A percentile compares a stretch with the other conserved stretches of the same genome.
Conservation (phyloP, 2,888 invertebrate genomes). For the Drosophila prostipennis region DNA sequence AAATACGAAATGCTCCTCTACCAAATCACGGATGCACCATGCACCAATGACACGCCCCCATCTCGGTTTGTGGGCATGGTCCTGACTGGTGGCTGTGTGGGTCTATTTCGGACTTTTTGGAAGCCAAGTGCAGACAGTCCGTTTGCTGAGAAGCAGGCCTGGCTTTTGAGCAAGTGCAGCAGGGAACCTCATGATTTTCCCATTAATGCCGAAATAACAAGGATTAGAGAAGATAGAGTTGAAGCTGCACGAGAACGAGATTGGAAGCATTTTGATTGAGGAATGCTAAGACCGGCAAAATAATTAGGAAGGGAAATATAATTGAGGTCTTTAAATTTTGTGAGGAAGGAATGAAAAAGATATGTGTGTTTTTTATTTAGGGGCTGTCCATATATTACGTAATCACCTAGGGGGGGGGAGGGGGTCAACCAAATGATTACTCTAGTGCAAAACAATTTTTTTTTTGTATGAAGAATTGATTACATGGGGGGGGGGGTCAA, state of each 20-base stretch:
- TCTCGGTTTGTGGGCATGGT: slow-evolving; percentile 25
- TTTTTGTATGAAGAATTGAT: too few relatives aligned
- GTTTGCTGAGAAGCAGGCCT: slow-evolving; percentile 18
- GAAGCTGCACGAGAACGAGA: too few relatives aligned
- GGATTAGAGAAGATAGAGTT: slow-evolving; percentile 31
- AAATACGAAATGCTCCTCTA: slow-evolving; percentile 75
- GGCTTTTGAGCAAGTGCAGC: slow-evolving; percentile 58
- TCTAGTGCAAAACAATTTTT: too few relatives aligned
- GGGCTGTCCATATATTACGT: too few relatives aligned
- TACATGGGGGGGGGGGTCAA: too few relatives aligned
- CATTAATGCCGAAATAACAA: slow-evolving; percentile 75
- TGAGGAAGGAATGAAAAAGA: too few relatives aligned
- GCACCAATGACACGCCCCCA: slow-evolving; percentile 72
- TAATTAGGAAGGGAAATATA: neutral
- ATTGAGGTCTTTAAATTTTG: neutral
- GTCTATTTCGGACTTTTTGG: neutral
- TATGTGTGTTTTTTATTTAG: too few relatives aligned
- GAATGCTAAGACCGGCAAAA: neutral
- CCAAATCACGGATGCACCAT: slow-evolving; percentile 71
- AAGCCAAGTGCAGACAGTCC: slow-evolving; percentile 33
- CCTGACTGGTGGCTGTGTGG: slow-evolving; percentile 3
- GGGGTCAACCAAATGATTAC: too few relatives aligned
- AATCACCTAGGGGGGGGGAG: too few relatives aligned
- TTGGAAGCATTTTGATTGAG: slow-evolving; percentile 7
- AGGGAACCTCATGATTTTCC: slow-evolving; percentile 82